These are phyloP conservation scores for Crocallis elinguaria DNA, from an alignment of 2,888 invertebrate genomes.

Conservation along the genomic window DNA sequence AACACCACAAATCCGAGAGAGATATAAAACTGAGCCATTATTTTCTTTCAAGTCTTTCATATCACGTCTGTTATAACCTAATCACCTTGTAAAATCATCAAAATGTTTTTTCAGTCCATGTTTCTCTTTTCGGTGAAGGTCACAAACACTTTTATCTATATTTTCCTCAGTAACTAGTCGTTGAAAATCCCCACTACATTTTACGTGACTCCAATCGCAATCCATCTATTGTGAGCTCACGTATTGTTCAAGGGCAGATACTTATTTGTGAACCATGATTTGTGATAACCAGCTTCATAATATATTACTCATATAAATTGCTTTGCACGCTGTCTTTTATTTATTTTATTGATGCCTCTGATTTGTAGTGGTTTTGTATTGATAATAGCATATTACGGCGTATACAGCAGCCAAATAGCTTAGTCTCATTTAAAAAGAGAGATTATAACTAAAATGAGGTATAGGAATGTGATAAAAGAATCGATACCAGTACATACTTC, in stretches of 20 bases:
- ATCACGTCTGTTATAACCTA: too few relatives aligned
- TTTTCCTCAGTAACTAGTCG: slow-evolving; percentile 11
- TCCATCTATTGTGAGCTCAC: slow-evolving; percentile 19
- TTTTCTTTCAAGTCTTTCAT: too few relatives aligned
- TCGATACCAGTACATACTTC: slow-evolving; percentile 74
- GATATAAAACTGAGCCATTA: too few relatives aligned
- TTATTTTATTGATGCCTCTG: too few relatives aligned
- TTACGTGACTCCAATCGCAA: slow-evolving; percentile 19
- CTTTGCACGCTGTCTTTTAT: too few relatives aligned
- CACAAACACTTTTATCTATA: background rate
- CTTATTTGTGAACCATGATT: background rate
- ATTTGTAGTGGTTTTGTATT: too few relatives aligned
- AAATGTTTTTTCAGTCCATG: background rate
- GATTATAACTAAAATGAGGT: too few relatives aligned
- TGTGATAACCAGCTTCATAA: background rate
- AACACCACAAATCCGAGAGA: too few relatives aligned
- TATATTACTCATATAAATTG: too few relatives aligned
- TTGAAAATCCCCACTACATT: slow-evolving; percentile 11
- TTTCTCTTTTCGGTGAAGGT: background rate
- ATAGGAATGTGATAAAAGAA: background rate
- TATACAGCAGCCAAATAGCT: too few relatives aligned
- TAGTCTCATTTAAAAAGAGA: too few relatives aligned
- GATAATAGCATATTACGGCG: too few relatives aligned
- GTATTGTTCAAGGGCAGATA: slow-evolving; percentile 19
- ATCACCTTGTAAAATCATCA: background rate